Percentiles rank a stretch among this genome's conserved stretches.
phyloP scores from a whole-genome alignment of 2,888 invertebrate genomes.

The Tinea pellionella region DNA sequence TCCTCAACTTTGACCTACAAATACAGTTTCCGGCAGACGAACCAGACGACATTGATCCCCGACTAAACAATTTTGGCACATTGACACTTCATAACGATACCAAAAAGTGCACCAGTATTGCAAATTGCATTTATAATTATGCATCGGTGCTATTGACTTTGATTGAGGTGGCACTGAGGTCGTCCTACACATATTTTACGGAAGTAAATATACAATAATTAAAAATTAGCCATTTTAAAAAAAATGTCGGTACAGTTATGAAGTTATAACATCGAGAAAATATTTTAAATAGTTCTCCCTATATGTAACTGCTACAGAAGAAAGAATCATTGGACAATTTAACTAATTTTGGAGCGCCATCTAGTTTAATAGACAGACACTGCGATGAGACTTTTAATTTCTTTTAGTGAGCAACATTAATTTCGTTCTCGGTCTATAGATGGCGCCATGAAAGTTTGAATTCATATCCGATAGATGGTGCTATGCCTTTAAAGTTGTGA shows the following conservation, averaged over 20 bases:
- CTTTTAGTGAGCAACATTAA: not conserved
- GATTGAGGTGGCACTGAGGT: no score
- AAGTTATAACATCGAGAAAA: no score
- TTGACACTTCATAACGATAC: no score
- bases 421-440: not conserved
- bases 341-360: not conserved
- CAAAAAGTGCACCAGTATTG: no score
- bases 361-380: not conserved
- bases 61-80: not conserved
- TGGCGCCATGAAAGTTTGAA: not conserved
- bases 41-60: conserved; percentile 8
- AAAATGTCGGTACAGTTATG: no score
- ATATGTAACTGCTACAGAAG: no score
- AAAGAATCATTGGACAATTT: not conserved
- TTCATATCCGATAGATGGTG: not conserved
- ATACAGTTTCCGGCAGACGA: conserved; percentile 8
- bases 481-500: not conserved
- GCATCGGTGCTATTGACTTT: no score
- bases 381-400: not conserved
- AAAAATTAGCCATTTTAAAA: no score
- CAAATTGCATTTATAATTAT: no score
- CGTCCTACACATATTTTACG: no score
- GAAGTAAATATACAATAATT: no score
- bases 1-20: not conserved
- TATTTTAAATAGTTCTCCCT: no score